Conservation (phyloP, 2,888 invertebrate species). For the Unio pictorum region DNA sequence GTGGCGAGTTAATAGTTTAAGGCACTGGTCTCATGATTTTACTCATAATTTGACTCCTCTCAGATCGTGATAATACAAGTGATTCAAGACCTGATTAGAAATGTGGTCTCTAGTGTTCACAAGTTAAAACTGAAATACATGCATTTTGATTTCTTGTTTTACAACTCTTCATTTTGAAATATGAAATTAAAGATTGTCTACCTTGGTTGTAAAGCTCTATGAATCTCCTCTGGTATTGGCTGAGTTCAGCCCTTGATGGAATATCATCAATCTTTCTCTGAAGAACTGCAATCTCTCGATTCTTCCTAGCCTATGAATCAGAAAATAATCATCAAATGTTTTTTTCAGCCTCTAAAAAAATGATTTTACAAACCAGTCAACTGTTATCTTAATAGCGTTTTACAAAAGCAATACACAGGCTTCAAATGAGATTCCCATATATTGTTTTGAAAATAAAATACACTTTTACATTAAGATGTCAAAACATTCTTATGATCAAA, state of each 20-base stretch:
- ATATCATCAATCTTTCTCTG: conserved; percentile 92
- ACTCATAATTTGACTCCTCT: no score
- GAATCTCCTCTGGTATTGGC: conserved; percentile 96
- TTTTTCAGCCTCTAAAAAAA: background rate
- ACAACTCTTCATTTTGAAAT: background rate
- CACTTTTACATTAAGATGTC: no score
- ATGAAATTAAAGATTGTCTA: conserved; percentile 37
- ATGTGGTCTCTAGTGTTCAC: no score
- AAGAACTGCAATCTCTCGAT: conserved; percentile 80
- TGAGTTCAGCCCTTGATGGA: conserved; percentile 91
- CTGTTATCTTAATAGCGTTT: background rate
- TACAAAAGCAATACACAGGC: background rate
- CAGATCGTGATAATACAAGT: background rate
- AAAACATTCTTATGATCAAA: no score
- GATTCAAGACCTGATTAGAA: no score
- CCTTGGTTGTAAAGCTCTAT: conserved; percentile 92
- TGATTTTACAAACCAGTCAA: background rate
- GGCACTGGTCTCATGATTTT: no score
- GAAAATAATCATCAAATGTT: background rate
- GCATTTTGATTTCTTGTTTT: no score
- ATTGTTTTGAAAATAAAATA: no score
- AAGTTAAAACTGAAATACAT: background rate
- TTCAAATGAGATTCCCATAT: no score
- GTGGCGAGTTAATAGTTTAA: no score
- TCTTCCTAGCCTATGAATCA: conserved; percentile 74